Base-by-base conservation (phyloP, 2,797 vertebrate genomes). In the Argentina silus region DNA sequence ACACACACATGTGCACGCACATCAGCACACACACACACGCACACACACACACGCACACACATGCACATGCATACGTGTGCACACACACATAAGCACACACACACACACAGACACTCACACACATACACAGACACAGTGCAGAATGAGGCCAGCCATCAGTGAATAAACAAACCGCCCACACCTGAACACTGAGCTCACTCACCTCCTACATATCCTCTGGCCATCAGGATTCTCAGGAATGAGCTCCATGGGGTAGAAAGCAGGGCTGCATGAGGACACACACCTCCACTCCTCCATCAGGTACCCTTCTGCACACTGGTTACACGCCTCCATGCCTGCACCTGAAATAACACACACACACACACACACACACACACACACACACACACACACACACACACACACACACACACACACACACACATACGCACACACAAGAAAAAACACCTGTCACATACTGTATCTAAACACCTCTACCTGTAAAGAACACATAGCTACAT, bases 231-330 rank as follows among this genome's bases (percentile, higher is more conserved):
- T 90, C 84, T 95, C 94, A 78, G 89, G 84, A 79, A 85, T 86
- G 55, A 90, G 88, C 81, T 96, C 92, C 65, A 76, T 68, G 74
- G 94, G 87, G 53, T 96, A 98, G 90, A 96, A 96, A 79, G 95
- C 94, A 75, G 87, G 84, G 7, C 94, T 95, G 83, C 98, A 99
- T 78, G 93, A 94, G 51, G 92, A 86, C 75, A 98, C 95, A 76
- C 97, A 99, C 81, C 89, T 95, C 91, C 97, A 96, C 72, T 97
- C 95, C 88, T 99, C 97, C 95, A 95, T 94, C 83, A 96, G 86
- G 88, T 93, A 96, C 47, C 94, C 94, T 57, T 94, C 92, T 21
- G 95, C 95, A 85, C 98, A 99, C 51, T 82, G 94, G 81, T 91
- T 93, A 81, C 98, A 99, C 0, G 94, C 94, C 61, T 95, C 94